Evolutionary conservation across 92 coral and sea anemone genomes (phyloP).

Genomic region (Desmophyllum pertusum): DNA sequence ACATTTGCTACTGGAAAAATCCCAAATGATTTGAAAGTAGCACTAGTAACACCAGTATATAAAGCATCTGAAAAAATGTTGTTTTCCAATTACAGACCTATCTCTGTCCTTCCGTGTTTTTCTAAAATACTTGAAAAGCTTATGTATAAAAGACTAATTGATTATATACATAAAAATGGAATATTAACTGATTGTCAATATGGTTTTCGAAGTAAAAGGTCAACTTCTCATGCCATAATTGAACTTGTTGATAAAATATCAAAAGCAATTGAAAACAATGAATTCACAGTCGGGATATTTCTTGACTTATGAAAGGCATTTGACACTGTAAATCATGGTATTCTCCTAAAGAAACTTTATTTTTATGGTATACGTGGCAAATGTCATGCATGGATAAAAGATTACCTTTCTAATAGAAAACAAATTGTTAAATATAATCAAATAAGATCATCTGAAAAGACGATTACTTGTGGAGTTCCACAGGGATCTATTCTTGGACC

Average conservation of each 20-base stretch:
- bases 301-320: not conserved
- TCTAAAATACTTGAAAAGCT: slow-evolving; percentile 6
- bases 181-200: not conserved
- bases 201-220: not conserved
- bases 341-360: too few relatives aligned
- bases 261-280: not conserved
- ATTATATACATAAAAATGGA: not conserved
- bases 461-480: too few relatives aligned
- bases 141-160: not conserved
- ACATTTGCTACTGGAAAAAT: too few relatives aligned
- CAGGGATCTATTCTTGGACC: too few relatives aligned
- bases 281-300: not conserved
- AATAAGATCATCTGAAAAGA: too few relatives aligned
- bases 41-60: not conserved
- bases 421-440: too few relatives aligned
- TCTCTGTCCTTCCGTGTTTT: not conserved
- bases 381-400: too few relatives aligned
- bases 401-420: too few relatives aligned
- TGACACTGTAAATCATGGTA: too few relatives aligned
- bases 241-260: not conserved
- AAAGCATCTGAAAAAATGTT: not conserved
- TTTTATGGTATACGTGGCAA: too few relatives aligned
- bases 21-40: slow-evolving; percentile 3
- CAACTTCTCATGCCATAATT: not conserved
- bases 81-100: not conserved